Conservation (phyloP, 2,113 vertebrate genomes). For the Noturus placidus region DNA sequence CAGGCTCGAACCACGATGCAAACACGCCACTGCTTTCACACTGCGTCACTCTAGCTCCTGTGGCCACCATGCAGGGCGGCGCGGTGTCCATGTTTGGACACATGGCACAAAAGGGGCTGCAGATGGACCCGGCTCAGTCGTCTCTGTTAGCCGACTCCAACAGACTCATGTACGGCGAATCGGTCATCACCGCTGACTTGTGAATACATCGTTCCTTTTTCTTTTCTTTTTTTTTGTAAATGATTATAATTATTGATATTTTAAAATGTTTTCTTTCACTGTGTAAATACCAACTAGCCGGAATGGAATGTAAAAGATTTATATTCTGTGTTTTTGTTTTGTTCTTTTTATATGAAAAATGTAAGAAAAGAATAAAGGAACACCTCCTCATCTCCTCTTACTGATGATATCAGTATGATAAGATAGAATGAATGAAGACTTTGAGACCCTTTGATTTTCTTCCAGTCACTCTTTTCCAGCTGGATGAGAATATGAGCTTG, state of each 20-base stretch:
- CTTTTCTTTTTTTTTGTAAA: slow-evolving; percentile 54
- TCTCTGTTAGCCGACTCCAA: slow-evolving; percentile 84
- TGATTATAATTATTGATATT: slow-evolving; percentile 61
- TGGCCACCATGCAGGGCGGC: slow-evolving; percentile 71
- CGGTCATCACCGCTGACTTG: slow-evolving; percentile 90
- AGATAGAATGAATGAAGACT: no score
- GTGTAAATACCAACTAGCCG: slow-evolving; percentile 74
- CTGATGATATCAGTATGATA: slow-evolving; percentile 25
- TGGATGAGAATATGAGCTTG: neutral
- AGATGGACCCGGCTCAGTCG: slow-evolving; percentile 85
- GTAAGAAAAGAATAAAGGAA: slow-evolving; percentile 23
- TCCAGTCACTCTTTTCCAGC: neutral
- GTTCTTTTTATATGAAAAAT: slow-evolving; percentile 47
- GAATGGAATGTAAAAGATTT: slow-evolving; percentile 76
- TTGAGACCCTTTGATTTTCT: neutral
- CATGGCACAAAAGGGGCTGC: slow-evolving; percentile 85
- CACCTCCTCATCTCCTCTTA: slow-evolving; percentile 16
- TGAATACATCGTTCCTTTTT: slow-evolving; percentile 65
- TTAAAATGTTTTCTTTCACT: slow-evolving; percentile 56
- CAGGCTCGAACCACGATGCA: slow-evolving; percentile 96
- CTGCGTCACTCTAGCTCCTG: slow-evolving; percentile 79
- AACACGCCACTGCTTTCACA: slow-evolving; percentile 94
- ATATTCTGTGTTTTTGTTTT: slow-evolving; percentile 74
- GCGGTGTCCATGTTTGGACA: slow-evolving; percentile 81
- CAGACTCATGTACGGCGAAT: slow-evolving; percentile 85